These are phyloP conservation scores for Holothuria glaberrima DNA, from an alignment of 35 echinoderm and acorn worm species.

Conservation along the genomic window DNA sequence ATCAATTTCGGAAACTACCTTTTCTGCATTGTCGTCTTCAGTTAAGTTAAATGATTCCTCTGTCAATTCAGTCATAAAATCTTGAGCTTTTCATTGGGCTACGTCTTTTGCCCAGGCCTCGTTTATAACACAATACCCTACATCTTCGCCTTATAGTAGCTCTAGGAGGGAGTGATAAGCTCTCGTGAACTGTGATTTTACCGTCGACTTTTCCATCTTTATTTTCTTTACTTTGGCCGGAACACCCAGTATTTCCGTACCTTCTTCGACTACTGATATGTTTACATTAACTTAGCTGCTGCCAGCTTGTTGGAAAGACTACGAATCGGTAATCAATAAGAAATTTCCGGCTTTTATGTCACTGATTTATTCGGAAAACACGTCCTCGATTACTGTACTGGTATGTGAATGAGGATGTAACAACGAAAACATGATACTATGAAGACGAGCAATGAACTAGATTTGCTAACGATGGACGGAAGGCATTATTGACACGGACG, in stretches of 20 bases:
- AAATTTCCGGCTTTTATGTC: not conserved
- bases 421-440: not conserved
- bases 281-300: no score
- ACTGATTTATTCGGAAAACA: not conserved
- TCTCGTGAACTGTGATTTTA: conserved; percentile 1
- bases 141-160: not conserved
- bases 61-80: not conserved
- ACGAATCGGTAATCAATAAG: not conserved
- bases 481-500: not conserved
- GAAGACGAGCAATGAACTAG: conserved; percentile 7
- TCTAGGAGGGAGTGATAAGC: not conserved
- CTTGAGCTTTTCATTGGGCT: not conserved
- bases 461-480: not conserved
- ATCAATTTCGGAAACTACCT: not conserved
- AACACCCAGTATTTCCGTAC: not conserved
- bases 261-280: not conserved
- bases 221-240: not conserved
- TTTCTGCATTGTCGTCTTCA: not conserved
- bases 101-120: conserved; percentile 1
- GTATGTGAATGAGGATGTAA: no score
- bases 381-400: not conserved
- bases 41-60: not conserved
- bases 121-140: not conserved
- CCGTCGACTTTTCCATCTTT: conserved; percentile 4
- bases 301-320: not conserved